These are phyloP conservation scores for Hirtodrosophila histrioides DNA, from an alignment of 2,888 invertebrate genomes.

Conservation along the genomic window DNA sequence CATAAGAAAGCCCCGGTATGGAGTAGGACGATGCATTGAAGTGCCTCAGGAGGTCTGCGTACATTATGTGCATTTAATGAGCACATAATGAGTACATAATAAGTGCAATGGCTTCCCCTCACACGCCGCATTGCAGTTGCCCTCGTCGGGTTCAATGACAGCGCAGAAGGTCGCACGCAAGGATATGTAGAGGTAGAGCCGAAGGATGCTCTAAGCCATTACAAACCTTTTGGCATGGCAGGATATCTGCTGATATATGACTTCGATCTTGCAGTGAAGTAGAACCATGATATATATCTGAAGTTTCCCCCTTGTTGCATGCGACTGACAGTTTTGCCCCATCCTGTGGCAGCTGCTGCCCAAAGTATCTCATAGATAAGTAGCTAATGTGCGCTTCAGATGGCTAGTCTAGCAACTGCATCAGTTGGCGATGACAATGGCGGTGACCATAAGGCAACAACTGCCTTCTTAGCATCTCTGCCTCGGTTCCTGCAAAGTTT, in stretches of 20 bases:
- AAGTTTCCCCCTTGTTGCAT: constrained; percentile 40
- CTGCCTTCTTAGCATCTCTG: background rate
- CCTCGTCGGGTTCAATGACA: constrained; percentile 70
- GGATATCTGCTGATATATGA: constrained; percentile 71
- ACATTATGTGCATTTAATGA: constrained; percentile 60
- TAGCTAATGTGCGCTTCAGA: constrained; percentile 32
- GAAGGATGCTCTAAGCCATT: constrained; percentile 44
- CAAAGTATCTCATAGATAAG: constrained; percentile 71
- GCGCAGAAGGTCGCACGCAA: constrained; percentile 63
- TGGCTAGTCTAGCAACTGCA: constrained; percentile 41
- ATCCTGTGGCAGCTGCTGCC: constrained; percentile 41
- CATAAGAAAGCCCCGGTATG: constrained; percentile 30
- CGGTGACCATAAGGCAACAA: constrained; percentile 5
- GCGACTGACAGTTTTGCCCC: constrained; percentile 16
- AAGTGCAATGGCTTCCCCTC: constrained; percentile 50
- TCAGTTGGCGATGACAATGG: constrained; percentile 24
- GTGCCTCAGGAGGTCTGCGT: constrained; percentile 39
- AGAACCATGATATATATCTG: constrained; percentile 42
- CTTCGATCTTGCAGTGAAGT: constrained; percentile 51
- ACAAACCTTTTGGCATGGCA: constrained; percentile 53
- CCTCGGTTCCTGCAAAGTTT: constrained; percentile 7
- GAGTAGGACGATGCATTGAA: constrained; percentile 17
- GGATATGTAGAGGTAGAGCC: constrained; percentile 4
- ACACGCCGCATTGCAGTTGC: constrained; percentile 48
- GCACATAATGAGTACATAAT: constrained; percentile 60